Evolutionary conservation across 2,797 vertebrate genomes (phyloP), one percentile per base, ranked within the genome.

Genomic region (Arnoldichthys spilopterus): DNA sequence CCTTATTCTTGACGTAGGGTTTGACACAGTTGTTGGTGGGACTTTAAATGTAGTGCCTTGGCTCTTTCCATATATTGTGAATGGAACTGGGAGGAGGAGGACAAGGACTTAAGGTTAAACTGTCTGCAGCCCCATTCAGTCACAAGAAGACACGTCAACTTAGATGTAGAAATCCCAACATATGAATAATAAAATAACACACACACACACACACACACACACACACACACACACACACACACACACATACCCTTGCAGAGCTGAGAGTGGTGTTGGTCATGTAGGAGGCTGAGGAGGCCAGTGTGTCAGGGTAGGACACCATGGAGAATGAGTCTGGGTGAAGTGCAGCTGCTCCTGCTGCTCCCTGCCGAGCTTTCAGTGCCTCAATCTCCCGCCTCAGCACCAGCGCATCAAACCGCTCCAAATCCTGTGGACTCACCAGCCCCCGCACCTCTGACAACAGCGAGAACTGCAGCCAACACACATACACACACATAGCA

Each of bases 251-350:
- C 95, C 98, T 92, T 45, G 98, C 97, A 0, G 97, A 98, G 92
- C 97, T 98, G 89, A 98, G 94, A 0, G 98, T 99, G 59, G 96
- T 98, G 89, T 95, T 96, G 76, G 98, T 98, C 92, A 96, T 94
- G 72, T 94, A 97, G 92, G 97, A 98, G 89, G 95, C 95, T 0
- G 93, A 93, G 0, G 96, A 95, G n/a, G 62, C 96, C 80, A 95
- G 85, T 0, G 96, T 97, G 89, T 98, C 96, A 0, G 96, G 96
- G 89, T 93, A 96, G 40, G 97, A 98, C 84, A 95, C 93, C 92
- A 95, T 84, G 40, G 98, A 99, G 86, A 92, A 92, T 71, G 94
- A 92, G 88, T 99, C 97, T 0, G 89, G 79, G 20, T 90, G 91
- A 43, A 85, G 83, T 0, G 82, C 82, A 0, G 87, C 13, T 61